Evolutionary conservation across 2,113 vertebrate genomes (phyloP), one percentile per base, ranked within the genome.

Genomic region (Anoplopoma fimbria): DNA sequence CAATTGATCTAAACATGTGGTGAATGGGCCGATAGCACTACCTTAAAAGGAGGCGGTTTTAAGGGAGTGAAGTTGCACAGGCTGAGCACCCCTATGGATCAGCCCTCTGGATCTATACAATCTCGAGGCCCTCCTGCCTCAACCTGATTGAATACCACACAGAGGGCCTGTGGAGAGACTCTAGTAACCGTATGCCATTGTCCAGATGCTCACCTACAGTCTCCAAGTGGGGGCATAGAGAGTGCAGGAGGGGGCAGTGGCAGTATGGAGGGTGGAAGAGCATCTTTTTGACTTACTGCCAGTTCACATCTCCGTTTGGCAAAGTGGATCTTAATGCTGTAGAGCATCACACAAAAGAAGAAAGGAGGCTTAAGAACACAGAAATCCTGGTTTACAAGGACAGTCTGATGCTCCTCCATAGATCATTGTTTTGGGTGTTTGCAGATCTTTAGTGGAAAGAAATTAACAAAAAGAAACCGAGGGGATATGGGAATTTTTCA

Each of bases 1-100:
- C 84, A 72, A 95, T 95, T 94, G 95, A 96, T 95, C 92, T 81
- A 76, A 92, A 95, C 94, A 93, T 92, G 93, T 86, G 89, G 93
- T 76, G 94, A 94, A 84, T 74, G 82, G 86, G 87, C 93, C 94
- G 60, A 90, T 90, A 92, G 90, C 82, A 68, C 57, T 60, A 84
- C 89, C 85, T 93, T 90, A 83, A 88, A 93, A 84, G 82, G 92
- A 82, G 77, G 83, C 57, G 69, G 72, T 69, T 85, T 79, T 69
- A 81, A 87, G 88, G 87, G 77, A 83, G 61, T 21, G 15, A 67
- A 86, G 85, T 69, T 76, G 76, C 77, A 6, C 81, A 75, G 85
- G 68, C 84, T 63, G 87, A 83, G 90, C 79, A 29, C 87, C 90
- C 91, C 93, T 91, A 91, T 92, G 90, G 91, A 92, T 92, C 67